These are phyloP conservation scores for Cheilinus undulatus DNA, from an alignment of 2,113 vertebrate species.

Conservation along the genomic window DNA sequence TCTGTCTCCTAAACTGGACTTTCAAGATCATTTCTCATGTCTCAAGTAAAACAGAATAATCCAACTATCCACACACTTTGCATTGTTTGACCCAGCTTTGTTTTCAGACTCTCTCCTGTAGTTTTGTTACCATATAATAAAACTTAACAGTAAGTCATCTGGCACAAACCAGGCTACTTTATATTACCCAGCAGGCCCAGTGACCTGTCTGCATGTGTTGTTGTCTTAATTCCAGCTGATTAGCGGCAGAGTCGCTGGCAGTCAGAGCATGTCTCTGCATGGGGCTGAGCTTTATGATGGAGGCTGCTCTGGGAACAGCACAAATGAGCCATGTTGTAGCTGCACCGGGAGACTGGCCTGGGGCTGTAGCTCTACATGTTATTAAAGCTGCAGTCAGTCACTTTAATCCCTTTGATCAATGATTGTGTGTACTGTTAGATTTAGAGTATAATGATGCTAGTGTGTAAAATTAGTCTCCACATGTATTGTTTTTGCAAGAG, in stretches of 20 bases:
- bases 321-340: conserved; percentile 74
- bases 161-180: conserved; percentile 3
- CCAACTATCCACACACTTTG: neutral
- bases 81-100: neutral
- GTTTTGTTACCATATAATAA: neutral
- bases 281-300: conserved; percentile 66
- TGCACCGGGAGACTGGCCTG: conserved; percentile 56
- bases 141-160: conserved; percentile 20
- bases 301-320: conserved; percentile 66
- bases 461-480: conserved; percentile 15
- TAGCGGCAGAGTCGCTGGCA: conserved; percentile 59
- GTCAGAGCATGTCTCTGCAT: conserved; percentile 68
- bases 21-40: neutral
- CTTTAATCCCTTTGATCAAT: conserved; percentile 64
- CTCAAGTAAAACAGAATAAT: neutral
- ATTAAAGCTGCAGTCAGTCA: conserved; percentile 65
- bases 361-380: conserved; percentile 53
- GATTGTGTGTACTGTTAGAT: conserved; percentile 38
- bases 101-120: neutral
- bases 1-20: neutral
- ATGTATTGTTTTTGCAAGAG: conserved; percentile 22
- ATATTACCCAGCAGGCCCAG: conserved; percentile 17
- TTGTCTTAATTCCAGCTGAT: conserved; percentile 62
- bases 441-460: conserved; percentile 3
- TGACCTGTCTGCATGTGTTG: conserved; percentile 42